Percentiles rank a stretch among this genome's conserved stretches.
Conservation (phyloP, 2,888 invertebrate genomes). For the Asteroscopus sphinx region DNA sequence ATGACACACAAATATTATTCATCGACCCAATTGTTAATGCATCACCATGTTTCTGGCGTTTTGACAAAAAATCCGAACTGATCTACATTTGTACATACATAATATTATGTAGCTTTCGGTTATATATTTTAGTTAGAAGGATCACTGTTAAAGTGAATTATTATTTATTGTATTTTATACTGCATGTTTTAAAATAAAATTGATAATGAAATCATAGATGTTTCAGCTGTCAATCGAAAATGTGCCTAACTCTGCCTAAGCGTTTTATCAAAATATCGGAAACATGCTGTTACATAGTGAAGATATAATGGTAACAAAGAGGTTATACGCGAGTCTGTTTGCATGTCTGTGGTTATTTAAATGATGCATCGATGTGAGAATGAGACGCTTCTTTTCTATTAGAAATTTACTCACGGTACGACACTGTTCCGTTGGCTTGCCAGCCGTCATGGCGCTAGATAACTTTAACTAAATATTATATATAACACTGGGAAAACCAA, state of each 20-base stretch:
- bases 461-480: slow-evolving; percentile 36
- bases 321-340: slow-evolving; percentile 68
- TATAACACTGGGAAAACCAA: slow-evolving; percentile 37
- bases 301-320: slow-evolving; percentile 65
- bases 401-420: slow-evolving; percentile 72
- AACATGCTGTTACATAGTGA: slow-evolving; percentile 69
- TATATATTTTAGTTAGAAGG: slow-evolving; percentile 40
- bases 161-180: slow-evolving; percentile 48
- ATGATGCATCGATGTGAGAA: slow-evolving; percentile 78
- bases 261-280: slow-evolving; percentile 63
- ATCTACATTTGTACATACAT: slow-evolving; percentile 53
- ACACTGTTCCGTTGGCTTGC: slow-evolving; percentile 72
- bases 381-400: slow-evolving; percentile 82
- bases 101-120: slow-evolving; percentile 48
- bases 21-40: slow-evolving; percentile 51
- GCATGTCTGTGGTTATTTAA: slow-evolving; percentile 70
- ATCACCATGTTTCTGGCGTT: slow-evolving; percentile 73
- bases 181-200: slow-evolving; percentile 32
- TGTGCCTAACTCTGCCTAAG: slow-evolving; percentile 56
- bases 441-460: slow-evolving; percentile 48
- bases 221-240: slow-evolving; percentile 44
- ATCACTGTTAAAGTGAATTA: slow-evolving; percentile 36
- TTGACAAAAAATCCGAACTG: slow-evolving; percentile 34
- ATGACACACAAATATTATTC: slow-evolving; percentile 32
- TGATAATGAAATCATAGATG: slow-evolving; percentile 22